phyloP scores from a whole-genome alignment of 2,888 invertebrate species.

The Drosophila meridiana region DNA sequence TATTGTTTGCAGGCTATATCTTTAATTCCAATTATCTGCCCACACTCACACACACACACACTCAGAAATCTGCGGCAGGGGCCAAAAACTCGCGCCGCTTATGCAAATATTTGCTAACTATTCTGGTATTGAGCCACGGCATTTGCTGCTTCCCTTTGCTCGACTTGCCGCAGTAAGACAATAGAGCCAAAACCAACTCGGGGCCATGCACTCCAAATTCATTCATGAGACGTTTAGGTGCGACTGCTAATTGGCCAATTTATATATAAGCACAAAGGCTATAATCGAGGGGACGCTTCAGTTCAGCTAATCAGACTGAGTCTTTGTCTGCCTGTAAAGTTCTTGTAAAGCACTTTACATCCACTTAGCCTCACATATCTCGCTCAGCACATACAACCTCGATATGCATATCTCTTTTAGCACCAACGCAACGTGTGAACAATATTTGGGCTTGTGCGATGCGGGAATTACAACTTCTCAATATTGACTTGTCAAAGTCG shows the following conservation, averaged over 20 bases:
- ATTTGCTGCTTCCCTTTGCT: slow-evolving; percentile 25
- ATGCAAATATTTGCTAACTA: slow-evolving; percentile 44
- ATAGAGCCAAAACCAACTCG: slow-evolving; percentile 45
- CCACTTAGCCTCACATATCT: slow-evolving; percentile 9
- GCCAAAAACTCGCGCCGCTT: slow-evolving; percentile 30
- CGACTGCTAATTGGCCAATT: slow-evolving; percentile 36
- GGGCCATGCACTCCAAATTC: slow-evolving; percentile 39
- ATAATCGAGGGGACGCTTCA: slow-evolving; percentile 5
- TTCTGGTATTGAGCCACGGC: slow-evolving; percentile 24
- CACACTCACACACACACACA: neutral
- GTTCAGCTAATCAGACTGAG: neutral
- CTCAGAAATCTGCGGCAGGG: slow-evolving; percentile 23
- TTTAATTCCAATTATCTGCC: slow-evolving; percentile 74
- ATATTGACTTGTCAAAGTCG: slow-evolving; percentile 62
- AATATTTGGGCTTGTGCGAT: slow-evolving; percentile 48
- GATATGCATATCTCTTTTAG: slow-evolving; percentile 23
- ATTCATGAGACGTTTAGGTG: slow-evolving; percentile 58
- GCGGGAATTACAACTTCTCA: slow-evolving; percentile 62
- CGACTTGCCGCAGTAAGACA: slow-evolving; percentile 25
- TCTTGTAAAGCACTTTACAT: neutral
- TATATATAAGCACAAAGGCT: neutral
- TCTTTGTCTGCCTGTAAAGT: neutral
- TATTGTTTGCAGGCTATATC: slow-evolving; percentile 55
- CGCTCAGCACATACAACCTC: slow-evolving; percentile 1
- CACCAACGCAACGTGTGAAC: slow-evolving; percentile 63